phyloP scores from a whole-genome alignment of 2,797 vertebrate genomes.

The Myotis myotis region DNA sequence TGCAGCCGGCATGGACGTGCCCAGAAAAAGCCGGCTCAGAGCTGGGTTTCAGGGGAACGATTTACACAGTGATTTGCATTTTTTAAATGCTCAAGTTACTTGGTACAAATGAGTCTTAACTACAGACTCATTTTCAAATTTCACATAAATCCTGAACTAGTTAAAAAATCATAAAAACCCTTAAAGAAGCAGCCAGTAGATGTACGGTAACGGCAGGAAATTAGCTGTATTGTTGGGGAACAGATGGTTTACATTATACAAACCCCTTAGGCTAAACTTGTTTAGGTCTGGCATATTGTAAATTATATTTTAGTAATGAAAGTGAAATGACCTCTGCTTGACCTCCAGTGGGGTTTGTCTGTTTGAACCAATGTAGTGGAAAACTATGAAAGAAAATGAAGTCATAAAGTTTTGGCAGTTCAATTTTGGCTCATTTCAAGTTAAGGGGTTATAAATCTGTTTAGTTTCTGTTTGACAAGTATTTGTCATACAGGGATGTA shows the following conservation, averaged over 20 bases:
- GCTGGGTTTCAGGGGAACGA: conserved; percentile 55
- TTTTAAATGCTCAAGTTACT: conserved; percentile 74
- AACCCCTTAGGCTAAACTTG: conserved; percentile 91
- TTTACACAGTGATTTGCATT: conserved; percentile 71
- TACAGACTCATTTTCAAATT: conserved; percentile 76
- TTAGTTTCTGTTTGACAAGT: conserved; percentile 87
- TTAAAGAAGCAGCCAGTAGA: conserved; percentile 85
- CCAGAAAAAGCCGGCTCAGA: neutral
- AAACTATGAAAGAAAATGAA: conserved; percentile 87
- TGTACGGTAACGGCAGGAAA: conserved; percentile 86
- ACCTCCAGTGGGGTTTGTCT: conserved; percentile 87
- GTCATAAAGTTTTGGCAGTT: conserved; percentile 86
- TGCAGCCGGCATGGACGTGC: neutral
- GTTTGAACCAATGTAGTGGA: conserved; percentile 84
- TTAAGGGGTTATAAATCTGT: conserved; percentile 85
- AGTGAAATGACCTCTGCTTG: conserved; percentile 89
- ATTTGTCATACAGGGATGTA: conserved; percentile 85
- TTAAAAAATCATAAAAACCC: conserved; percentile 78
- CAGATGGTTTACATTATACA: conserved; percentile 96
- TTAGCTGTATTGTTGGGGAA: conserved; percentile 90
- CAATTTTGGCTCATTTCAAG: conserved; percentile 84
- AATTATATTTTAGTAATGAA: conserved; percentile 91
- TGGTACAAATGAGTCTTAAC: conserved; percentile 76
- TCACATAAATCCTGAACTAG: conserved; percentile 79
- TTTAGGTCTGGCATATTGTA: conserved; percentile 92